Base-by-base conservation (phyloP, 2,888 invertebrate genomes). In the Phortica okadai region DNA sequence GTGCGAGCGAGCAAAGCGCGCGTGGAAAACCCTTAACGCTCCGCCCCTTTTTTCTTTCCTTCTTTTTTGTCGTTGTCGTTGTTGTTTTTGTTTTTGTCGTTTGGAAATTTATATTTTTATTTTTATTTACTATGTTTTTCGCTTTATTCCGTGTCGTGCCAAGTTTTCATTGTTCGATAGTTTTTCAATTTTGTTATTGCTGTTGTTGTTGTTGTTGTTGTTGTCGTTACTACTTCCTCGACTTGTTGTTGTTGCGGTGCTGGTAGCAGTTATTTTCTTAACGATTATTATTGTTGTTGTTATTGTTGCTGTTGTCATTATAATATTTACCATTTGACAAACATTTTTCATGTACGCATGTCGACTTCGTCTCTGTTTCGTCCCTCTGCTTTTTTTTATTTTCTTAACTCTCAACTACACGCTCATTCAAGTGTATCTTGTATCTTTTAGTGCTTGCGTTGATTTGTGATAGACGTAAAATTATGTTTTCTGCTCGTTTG, bases 21-120 rank as follows among this genome's bases (percentile, higher is more conserved):
- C 84, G 79, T 82, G 88, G 88, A 85, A 89, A 89, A 89, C 89
- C 88, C 87, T 87, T 86, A 86, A 89, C 84, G 90, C 89, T 90
- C 89, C 89, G 89, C 89, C 89, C 87, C 89, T 90, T 86, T 88
- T 77, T 86, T 83, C 81, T 14, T 11, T 66, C 41, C 41, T 6
- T 33, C 41, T 73, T 74, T 77, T 78, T 78, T 77, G 75, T 80
- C 74, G 70, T 75, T 77, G 69, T 80, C 72, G 42, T 56, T 45
- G 16, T 66, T 56, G 1, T 56, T 42, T 56, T 72, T 56, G 25
- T 62, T 62, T n/a, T n/a, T n/a, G n/a, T n/a, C n/a, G n/a, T 64
- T 64, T 33, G 64, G 14, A 42, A 33, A 33, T 33, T 33, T 33
- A 3, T 33, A 75, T 74, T 78, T 81, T 79, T 79, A 78, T 78